phyloP scores from a whole-genome alignment of 2,888 invertebrate species.

The Microchrysa polita region DNA sequence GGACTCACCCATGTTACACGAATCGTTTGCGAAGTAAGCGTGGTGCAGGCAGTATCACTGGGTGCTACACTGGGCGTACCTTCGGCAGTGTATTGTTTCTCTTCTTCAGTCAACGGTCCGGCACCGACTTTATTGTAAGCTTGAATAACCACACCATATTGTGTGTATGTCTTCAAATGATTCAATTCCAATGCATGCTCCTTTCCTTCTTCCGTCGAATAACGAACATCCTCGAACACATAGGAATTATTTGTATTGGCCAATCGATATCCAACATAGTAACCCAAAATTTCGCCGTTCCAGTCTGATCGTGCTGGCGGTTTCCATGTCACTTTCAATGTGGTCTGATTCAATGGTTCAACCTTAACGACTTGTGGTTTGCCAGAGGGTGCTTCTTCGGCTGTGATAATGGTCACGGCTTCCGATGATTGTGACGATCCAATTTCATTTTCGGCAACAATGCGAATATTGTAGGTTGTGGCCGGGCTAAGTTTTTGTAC shows the following conservation, averaged over 20 bases:
- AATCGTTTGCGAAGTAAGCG: conserved; percentile 93
- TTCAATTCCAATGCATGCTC: conserved; percentile 86
- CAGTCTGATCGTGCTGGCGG: conserved; percentile 88
- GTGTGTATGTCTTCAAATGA: conserved; percentile 89
- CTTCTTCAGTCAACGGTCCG: conserved; percentile 89
- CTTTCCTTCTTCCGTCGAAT: conserved; percentile 90
- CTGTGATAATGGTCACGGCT: conserved; percentile 92
- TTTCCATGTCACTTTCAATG: conserved; percentile 88
- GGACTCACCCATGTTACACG: conserved; percentile 95
- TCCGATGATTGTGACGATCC: conserved; percentile 94
- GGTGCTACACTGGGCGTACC: conserved; percentile 93
- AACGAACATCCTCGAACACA: conserved; percentile 91
- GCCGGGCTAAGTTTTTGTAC: conserved; percentile 90
- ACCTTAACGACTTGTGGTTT: conserved; percentile 86
- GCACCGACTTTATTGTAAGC: conserved; percentile 94
- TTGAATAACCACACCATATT: conserved; percentile 95
- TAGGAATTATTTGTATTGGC: conserved; percentile 86
- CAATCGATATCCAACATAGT: conserved; percentile 89
- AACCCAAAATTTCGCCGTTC: conserved; percentile 92
- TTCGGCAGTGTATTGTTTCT: conserved; percentile 92
- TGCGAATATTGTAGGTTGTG: conserved; percentile 91
- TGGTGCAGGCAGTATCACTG: conserved; percentile 90
- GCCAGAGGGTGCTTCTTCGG: conserved; percentile 89
- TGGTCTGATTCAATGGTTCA: conserved; percentile 87
- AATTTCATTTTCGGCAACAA: conserved; percentile 93